Evolutionary conservation across 2,888 invertebrate genomes (phyloP).

Genomic region (Neoitamus cyanurus): DNA sequence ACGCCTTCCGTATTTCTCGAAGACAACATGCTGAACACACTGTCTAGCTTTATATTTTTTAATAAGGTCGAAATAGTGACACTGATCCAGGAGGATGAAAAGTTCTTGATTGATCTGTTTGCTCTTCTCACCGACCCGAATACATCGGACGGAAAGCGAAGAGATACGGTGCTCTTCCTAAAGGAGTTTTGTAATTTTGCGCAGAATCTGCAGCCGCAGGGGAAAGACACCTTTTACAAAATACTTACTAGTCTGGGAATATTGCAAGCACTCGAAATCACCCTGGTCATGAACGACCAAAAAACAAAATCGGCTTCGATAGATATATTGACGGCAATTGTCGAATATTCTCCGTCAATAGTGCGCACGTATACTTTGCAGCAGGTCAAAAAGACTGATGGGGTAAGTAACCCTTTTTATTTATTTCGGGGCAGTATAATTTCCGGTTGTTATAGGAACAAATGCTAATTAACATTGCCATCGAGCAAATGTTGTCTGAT

Average conservation of each 20-base stretch:
- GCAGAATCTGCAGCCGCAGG: slow-evolving; percentile 96
- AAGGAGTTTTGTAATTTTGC: slow-evolving; percentile 99
- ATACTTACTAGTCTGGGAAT: slow-evolving; percentile 89
- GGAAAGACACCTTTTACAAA: slow-evolving; percentile 97
- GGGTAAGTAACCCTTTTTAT: slow-evolving; percentile 70
- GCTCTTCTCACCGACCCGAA: slow-evolving; percentile 89
- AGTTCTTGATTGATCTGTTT: slow-evolving; percentile 95
- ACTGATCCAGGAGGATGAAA: slow-evolving; percentile 96
- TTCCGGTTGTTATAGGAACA: slow-evolving; percentile 76
- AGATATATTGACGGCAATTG: slow-evolving; percentile 97
- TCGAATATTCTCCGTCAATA: slow-evolving; percentile 97
- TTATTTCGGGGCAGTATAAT: neutral
- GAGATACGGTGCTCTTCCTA: slow-evolving; percentile 95
- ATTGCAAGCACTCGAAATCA: slow-evolving; percentile 89
- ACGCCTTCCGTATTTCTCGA: slow-evolving; percentile 99
- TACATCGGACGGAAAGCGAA: slow-evolving; percentile 84
- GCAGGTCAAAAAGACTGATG: slow-evolving; percentile 87
- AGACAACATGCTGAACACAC: slow-evolving; percentile 96
- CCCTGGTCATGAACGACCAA: slow-evolving; percentile 89
- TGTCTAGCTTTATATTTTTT: slow-evolving; percentile 99
- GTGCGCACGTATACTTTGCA: slow-evolving; percentile 96
- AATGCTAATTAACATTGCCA: slow-evolving; percentile 93
- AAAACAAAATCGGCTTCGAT: slow-evolving; percentile 97
- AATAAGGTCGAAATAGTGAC: slow-evolving; percentile 99
- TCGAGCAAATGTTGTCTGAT: slow-evolving; percentile 98